Conservation (phyloP, 2,888 invertebrate genomes). For the Mellilla xanthometata region DNA sequence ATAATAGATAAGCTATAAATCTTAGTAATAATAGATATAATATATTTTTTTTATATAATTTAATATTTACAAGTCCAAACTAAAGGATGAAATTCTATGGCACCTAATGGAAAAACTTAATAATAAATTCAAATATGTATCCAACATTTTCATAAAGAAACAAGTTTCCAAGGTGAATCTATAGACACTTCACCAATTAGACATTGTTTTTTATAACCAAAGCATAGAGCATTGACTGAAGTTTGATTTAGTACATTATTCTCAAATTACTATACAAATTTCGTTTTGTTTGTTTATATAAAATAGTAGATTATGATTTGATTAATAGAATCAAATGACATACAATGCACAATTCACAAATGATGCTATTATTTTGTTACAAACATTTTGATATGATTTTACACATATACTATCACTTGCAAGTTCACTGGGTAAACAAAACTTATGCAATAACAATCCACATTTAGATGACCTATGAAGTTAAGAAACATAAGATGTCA, state of each 20-base stretch:
- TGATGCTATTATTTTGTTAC: constrained; percentile 37
- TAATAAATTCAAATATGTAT: constrained; percentile 25
- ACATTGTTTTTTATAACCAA: constrained; percentile 33
- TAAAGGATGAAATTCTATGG: constrained; percentile 48
- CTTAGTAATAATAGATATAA: no score
- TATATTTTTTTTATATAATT: no score
- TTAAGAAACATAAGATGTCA: no score
- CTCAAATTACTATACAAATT: constrained; percentile 26
- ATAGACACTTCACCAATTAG: constrained; percentile 32
- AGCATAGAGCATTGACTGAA: constrained; percentile 23
- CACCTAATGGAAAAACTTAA: constrained; percentile 49
- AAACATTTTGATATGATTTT: constrained; percentile 57
- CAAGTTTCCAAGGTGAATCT: constrained; percentile 10
- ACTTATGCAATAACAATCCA: no score
- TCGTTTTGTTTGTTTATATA: constrained; percentile 23
- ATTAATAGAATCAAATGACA: constrained; percentile 34
- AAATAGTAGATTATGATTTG: constrained; percentile 26
- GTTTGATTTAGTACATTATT: constrained; percentile 22
- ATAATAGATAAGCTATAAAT: no score
- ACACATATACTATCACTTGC: constrained; percentile 31
- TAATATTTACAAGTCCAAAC: constrained; percentile 11
- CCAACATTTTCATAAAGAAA: constrained; percentile 22
- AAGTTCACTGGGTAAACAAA: not conserved
- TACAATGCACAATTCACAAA: constrained; percentile 37
- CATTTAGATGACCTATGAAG: no score